These are phyloP conservation scores for Mormyrus lacerda DNA, from an alignment of 2,113 vertebrate species.

Conservation along the genomic window DNA sequence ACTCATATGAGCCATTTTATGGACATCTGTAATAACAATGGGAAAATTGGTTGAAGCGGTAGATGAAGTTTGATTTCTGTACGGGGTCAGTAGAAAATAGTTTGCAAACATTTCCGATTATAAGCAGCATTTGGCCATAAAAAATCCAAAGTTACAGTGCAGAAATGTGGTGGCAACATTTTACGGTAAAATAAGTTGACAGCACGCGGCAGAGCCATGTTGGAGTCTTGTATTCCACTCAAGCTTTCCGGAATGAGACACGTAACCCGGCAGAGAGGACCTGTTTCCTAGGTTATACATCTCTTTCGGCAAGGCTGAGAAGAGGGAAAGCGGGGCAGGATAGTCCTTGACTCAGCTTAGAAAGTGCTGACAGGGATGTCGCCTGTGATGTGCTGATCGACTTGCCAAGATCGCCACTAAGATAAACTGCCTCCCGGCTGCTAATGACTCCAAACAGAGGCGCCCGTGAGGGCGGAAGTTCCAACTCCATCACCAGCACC, in stretches of 20 bases:
- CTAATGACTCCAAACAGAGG: slow-evolving; percentile 44
- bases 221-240: not conserved
- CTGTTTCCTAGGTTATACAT: slow-evolving; percentile 17
- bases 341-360: slow-evolving; percentile 38
- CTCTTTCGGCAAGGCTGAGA: slow-evolving; percentile 17
- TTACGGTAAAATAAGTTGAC: not conserved
- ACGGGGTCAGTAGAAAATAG: not conserved
- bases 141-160: not conserved
- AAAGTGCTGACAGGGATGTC: slow-evolving; percentile 42
- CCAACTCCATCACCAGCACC: slow-evolving; percentile 43
- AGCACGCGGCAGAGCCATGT: not conserved
- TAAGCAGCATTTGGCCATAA: not conserved
- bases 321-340: slow-evolving; percentile 13
- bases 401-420: slow-evolving; percentile 38
- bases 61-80: not conserved
- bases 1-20: not conserved
- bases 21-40: not conserved
- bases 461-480: slow-evolving; percentile 35
- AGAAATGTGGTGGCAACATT: not conserved
- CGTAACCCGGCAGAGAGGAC: not conserved
- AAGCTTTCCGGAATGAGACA: not conserved
- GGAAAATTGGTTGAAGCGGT: not conserved
- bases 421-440: slow-evolving; percentile 44
- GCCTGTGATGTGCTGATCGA: slow-evolving; percentile 37
- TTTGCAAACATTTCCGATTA: not conserved